phyloP scores from a whole-genome alignment of 2,888 invertebrate species.

The Polietes domitor region DNA sequence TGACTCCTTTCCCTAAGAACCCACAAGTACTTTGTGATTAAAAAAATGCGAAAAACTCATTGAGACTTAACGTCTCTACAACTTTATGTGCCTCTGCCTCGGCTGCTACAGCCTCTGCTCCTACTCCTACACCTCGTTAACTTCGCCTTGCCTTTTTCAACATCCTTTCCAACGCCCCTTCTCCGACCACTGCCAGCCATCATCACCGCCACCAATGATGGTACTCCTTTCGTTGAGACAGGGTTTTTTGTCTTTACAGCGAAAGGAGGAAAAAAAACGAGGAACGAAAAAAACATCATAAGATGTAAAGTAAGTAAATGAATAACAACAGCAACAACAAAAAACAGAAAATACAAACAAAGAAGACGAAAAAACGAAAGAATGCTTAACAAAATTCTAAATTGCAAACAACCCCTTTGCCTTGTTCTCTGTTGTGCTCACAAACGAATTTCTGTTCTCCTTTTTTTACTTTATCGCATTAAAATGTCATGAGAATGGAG shows the following conservation, averaged over 20 bases:
- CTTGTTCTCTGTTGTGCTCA: slow-evolving; percentile 42
- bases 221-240: slow-evolving; percentile 56
- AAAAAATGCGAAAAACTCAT: slow-evolving; percentile 66
- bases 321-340: slow-evolving; percentile 44
- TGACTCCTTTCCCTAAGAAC: slow-evolving; percentile 47
- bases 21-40: slow-evolving; percentile 67
- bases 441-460: slow-evolving; percentile 46
- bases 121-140: not conserved
- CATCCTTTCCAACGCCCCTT: slow-evolving; percentile 32
- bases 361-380: slow-evolving; percentile 49
- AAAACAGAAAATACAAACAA: slow-evolving; percentile 49
- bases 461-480: slow-evolving; percentile 60
- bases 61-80: slow-evolving; percentile 65
- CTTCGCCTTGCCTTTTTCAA: slow-evolving; percentile 15
- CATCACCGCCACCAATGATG: slow-evolving; percentile 32
- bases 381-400: slow-evolving; percentile 60
- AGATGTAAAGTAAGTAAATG: slow-evolving; percentile 52
- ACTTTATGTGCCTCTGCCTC: slow-evolving; percentile 32
- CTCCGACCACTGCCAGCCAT: slow-evolving; percentile 35
- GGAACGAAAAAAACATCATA: slow-evolving; percentile 37
- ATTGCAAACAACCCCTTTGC: slow-evolving; percentile 67
- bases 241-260: slow-evolving; percentile 43
- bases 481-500: slow-evolving; percentile 64
- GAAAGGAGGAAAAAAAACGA: slow-evolving; percentile 25
- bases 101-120: not conserved